Evolutionary conservation across 2,888 invertebrate species (phyloP).

Genomic region (Phytoseiulus persimilis): DNA sequence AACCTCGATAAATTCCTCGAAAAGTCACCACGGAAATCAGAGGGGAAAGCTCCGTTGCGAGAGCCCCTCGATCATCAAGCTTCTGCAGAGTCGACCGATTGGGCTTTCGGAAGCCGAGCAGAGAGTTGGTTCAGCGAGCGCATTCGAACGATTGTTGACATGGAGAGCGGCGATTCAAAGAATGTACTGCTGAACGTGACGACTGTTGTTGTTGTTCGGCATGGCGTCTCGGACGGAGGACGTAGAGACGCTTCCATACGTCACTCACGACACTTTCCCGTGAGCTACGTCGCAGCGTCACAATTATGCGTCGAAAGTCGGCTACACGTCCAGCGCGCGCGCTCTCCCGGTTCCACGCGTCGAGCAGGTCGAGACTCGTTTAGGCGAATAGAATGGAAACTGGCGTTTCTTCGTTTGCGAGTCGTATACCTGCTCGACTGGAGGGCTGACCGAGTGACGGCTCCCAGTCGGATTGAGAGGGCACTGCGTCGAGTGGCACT

Average conservation of each 20-base stretch:
- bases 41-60: too few species aligned
- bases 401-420: not conserved
- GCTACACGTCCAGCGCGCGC: not conserved
- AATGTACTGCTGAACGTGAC: not conserved
- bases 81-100: too few species aligned
- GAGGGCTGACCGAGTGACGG: not conserved
- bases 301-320: not conserved
- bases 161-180: not conserved
- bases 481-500: not conserved
- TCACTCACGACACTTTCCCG: not conserved
- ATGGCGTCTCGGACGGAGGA: not conserved
- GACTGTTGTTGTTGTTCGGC: not conserved
- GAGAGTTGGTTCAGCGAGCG: too few species aligned
- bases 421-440: not conserved
- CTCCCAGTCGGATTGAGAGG: not conserved
- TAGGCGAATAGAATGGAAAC: not conserved
- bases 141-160: too few species aligned
- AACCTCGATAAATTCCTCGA: too few species aligned
- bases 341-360: not conserved
- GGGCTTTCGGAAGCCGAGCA: too few species aligned
- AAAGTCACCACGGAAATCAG: too few species aligned
- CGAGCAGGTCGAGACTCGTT: not conserved
- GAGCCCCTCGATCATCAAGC: too few species aligned
- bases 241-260: not conserved
- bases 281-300: not conserved